Evolutionary conservation across 23 tunicate species (phyloP).

Genomic region (Corella eumyota): DNA sequence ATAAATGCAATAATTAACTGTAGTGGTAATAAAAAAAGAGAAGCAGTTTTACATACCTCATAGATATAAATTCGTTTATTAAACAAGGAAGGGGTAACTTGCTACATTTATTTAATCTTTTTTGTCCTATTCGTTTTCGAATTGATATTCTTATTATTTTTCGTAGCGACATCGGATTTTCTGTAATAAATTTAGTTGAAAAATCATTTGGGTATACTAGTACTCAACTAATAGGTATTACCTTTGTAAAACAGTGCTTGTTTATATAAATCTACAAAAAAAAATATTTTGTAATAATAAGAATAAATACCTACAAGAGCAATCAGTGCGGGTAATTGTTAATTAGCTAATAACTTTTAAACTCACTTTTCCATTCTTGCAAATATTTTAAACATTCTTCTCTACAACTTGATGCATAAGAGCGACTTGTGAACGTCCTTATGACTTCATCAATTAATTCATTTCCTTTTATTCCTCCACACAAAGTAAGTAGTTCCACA

Average conservation of each 20-base stretch:
- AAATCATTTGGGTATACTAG: background rate
- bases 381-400: conserved; percentile 38
- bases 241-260: background rate
- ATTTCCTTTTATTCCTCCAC: conserved; percentile 48
- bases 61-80: conserved; percentile 14
- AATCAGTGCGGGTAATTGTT: no score
- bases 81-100: conserved; percentile 8
- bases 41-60: conserved; percentile 17
- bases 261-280: background rate
- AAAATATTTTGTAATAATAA: conserved; percentile 1
- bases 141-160: conserved; percentile 23
- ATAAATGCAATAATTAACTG: no score
- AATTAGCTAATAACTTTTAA: background rate
- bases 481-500: conserved; percentile 36
- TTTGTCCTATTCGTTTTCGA: conserved; percentile 25
- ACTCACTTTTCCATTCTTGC: conserved; percentile 30
- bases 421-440: conserved; percentile 8
- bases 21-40: no score
- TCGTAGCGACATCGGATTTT: conserved; percentile 28
- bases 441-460: conserved; percentile 26
- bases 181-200: conserved; percentile 8
- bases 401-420: conserved; percentile 14
- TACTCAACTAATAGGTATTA: no score
- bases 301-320: background rate
- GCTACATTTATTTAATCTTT: conserved; percentile 8